Base-by-base conservation (phyloP, 2,113 vertebrate species). In the Cynocephalus volans region DNA sequence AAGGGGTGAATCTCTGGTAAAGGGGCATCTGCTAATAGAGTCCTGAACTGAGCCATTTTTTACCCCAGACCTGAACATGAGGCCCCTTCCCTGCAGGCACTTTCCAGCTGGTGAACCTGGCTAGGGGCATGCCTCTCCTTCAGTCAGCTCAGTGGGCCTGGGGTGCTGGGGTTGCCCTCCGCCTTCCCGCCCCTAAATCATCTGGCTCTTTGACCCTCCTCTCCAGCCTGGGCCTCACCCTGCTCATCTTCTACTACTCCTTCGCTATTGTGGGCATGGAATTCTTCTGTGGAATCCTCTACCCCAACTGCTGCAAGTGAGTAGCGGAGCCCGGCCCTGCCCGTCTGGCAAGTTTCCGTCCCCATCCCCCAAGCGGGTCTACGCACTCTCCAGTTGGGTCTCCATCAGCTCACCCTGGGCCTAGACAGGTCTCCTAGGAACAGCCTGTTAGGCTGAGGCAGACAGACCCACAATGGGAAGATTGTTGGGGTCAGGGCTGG, bases 231-330 rank as follows among this genome's bases (percentile, higher is more conserved):
- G 99, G 99, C 48, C 98, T 99, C 97, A 99, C 99, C 2, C 98
- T 99, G 96, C 99, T 99, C 94, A 99, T 99, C 98, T 99, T 99
- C 98, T 99, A 99, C 98, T 99, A 99, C 85, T 99, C 99, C 90
- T 99, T 99, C 93, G 99, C 99, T 98, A 99, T 99, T 9, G 99
- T 99, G 95, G 99, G 99, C 96, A 99, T 99, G 99, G 99, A 99
- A 97, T 99, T 99, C 98, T 99, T 99, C 56, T 99, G 98, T 17
- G 99, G 99, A 0, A 99, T 99, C 36, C 98, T 99, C 95, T 99
- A 99, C 98, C 99, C 99, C 0, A 99, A 99, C 99, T 99, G 99
- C 98, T 99, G 99, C 99, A 99, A 99, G 99, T 99, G 98, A 99
- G 99, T 98, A 60, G 18, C 0, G 0, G 0, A 3, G 0, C 15